These are phyloP conservation scores for Arnoldichthys spilopterus DNA, from an alignment of 2,797 vertebrate genomes.

Conservation along the genomic window DNA sequence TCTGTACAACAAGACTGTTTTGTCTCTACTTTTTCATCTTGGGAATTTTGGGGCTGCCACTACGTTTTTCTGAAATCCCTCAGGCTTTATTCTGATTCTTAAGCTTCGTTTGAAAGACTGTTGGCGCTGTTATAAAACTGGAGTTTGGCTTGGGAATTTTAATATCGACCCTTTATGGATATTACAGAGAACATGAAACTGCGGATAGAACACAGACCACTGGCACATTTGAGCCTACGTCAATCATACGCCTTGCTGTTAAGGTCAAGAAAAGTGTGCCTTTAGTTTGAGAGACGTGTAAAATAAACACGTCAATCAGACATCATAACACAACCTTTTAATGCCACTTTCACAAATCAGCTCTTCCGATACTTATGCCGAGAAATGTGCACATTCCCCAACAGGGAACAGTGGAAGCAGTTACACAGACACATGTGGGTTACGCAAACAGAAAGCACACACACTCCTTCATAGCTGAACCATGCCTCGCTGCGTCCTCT, in stretches of 20 bases:
- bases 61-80: constrained; percentile 7
- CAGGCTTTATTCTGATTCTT: not conserved
- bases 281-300: constrained; percentile 33
- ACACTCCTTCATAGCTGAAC: constrained; percentile 14
- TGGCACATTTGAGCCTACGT: not conserved
- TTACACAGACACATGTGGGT: constrained; percentile 42
- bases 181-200: not conserved
- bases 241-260: constrained; percentile 25
- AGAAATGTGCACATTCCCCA: constrained; percentile 36
- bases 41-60: not conserved
- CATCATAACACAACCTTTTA: constrained; percentile 42
- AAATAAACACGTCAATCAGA: constrained; percentile 53
- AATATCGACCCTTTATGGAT: not conserved
- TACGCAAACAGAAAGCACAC: constrained; percentile 42
- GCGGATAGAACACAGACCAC: constrained; percentile 20
- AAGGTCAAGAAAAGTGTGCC: constrained; percentile 29
- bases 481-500: constrained; percentile 28
- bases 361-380: constrained; percentile 5
- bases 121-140: not conserved
- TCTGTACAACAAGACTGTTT: not conserved
- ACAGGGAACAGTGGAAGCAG: constrained; percentile 31
- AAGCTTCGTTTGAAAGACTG: not conserved
- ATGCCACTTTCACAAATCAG: constrained; percentile 39
- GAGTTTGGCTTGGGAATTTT: not conserved
- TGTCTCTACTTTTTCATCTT: not conserved